Base-by-base conservation (phyloP, 1,140 invertebrate species). In the Adoxophyes honmai region DNA sequence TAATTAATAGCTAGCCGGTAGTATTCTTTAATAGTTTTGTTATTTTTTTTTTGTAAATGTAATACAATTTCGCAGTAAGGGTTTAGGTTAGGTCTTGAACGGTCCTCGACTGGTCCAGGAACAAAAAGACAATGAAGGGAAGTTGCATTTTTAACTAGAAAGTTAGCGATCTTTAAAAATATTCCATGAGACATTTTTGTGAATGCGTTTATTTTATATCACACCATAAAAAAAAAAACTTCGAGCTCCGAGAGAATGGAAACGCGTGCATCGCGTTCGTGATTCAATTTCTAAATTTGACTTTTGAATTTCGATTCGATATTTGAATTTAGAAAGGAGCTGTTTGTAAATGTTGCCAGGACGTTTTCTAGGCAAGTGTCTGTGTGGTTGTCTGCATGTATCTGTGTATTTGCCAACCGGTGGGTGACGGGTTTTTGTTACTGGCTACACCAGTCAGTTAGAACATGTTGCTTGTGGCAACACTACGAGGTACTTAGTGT, bases 11-110 rank as follows among this genome's bases (percentile, higher is more conserved):
- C 74, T 88, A 86, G 81, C 69, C 76, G 75, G 77, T 88, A 88
- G 85, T 79, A 81, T 85, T 85, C 77, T 83, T 85, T 85, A 80
- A 79, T 86, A 86, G 82, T 85, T 84, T 86, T 78, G 84, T 86
- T 82, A 79, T 85, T 86, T 86, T 83, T 48, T 82, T 85, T 84
- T 85, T 75, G 73, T 86, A 88, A 79, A 75, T 75, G 66, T 82
- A 84, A 77, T 85, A 81, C 21, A 83, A 80, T 73, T 82, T 63
- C 21, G 75, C 71, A 74, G 69, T 86, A 87, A 84, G 82, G 69
- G 64, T 77, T n/a, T 85, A 86, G 83, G 70, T 84, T 86, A 84
- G 77, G 21, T 81, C 71, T 81, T 78, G 72, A 82, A 76, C 71
- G 74, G 79, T 80, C 75, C 71, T 81, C 78, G 70, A 81, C 70